These are phyloP conservation scores for Aleiodes alternator DNA, from an alignment of 2,888 invertebrate genomes.

Conservation along the genomic window DNA sequence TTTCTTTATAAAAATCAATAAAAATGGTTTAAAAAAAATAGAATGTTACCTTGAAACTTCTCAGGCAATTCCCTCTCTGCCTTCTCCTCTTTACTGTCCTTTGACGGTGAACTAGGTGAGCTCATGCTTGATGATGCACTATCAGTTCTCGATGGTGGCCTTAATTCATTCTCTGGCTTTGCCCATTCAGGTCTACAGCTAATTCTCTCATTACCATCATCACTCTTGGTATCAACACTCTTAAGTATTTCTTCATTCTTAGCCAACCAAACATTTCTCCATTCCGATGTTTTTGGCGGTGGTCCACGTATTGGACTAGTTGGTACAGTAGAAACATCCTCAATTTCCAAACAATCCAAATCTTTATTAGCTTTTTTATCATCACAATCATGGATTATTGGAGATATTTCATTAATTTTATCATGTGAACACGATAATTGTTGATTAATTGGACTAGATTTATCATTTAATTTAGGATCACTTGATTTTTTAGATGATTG, in stretches of 20 bases:
- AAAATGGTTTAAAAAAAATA: constrained; percentile 26
- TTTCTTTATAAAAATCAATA: no score
- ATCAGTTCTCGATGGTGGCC: constrained; percentile 68
- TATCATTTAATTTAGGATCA: constrained; percentile 48
- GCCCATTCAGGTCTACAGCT: constrained; percentile 71
- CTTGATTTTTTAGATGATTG: constrained; percentile 51
- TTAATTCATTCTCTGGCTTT: constrained; percentile 68
- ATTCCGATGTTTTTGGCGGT: constrained; percentile 70
- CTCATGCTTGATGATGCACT: constrained; percentile 72
- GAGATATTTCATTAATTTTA: constrained; percentile 39
- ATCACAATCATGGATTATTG: constrained; percentile 55
- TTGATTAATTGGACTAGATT: constrained; percentile 61
- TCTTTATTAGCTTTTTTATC: constrained; percentile 52
- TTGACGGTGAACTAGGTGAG: constrained; percentile 71
- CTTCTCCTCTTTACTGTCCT: constrained; percentile 72
- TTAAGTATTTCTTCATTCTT: constrained; percentile 70
- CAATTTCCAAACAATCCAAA: constrained; percentile 61
- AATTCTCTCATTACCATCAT: constrained; percentile 60
- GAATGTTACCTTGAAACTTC: constrained; percentile 67
- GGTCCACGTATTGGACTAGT: constrained; percentile 62
- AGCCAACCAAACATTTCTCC: constrained; percentile 72
- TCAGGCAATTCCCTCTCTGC: constrained; percentile 72
- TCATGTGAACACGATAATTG: constrained; percentile 40
- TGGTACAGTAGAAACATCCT: constrained; percentile 62
- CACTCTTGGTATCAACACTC: constrained; percentile 63